Base-by-base conservation (phyloP, 2,113 vertebrate species). In the Promerops cafer region DNA sequence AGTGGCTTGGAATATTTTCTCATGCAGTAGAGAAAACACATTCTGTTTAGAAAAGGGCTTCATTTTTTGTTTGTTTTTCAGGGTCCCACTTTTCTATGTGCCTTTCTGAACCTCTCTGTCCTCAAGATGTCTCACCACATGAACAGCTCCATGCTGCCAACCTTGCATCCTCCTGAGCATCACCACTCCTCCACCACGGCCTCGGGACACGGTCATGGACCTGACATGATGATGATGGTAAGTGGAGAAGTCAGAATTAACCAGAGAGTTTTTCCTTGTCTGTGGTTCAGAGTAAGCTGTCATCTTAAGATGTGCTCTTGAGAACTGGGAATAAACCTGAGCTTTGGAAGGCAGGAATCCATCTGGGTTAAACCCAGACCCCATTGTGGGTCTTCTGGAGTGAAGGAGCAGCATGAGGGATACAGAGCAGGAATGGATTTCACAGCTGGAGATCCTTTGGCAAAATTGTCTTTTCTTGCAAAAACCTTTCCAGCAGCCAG, bases 191-290 rank as follows among this genome's bases (percentile, higher is more conserved):
- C 95, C 5, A 95, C 94, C 4, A 61, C 96, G 4, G 31, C 89
- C 18, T 15, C 94, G 1, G 96, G 72, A 20, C 97, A 97, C 3
- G 10, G 9, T 1, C 98, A 98, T 1, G 96, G 59, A 1, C 15
- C 87, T 31, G 74, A 37, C 84, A 54, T 96, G 97, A 97, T 96
- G 91, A 97, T 96, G 96, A 98, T 98, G 99, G 99, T 99, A 52
- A 98, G 98, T 91, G 30, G 64, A 26, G 17, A 42, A 49, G 14
- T 54, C 50, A 35, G 5, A 19, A 66, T 56, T 74, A 22, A 71
- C 28, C 53, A 42, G 40, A 52, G 37, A 78, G 33, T 22, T 70
- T 80, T 72, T 30, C 27, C 35, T 79, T 88, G 23, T 30, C 45
- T 85, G 49, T 49, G 57, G 4, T 65, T 76, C 66, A 69, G 20